These are phyloP conservation scores for Eilema griseolum DNA, from an alignment of 2,888 invertebrate species.

Conservation along the genomic window DNA sequence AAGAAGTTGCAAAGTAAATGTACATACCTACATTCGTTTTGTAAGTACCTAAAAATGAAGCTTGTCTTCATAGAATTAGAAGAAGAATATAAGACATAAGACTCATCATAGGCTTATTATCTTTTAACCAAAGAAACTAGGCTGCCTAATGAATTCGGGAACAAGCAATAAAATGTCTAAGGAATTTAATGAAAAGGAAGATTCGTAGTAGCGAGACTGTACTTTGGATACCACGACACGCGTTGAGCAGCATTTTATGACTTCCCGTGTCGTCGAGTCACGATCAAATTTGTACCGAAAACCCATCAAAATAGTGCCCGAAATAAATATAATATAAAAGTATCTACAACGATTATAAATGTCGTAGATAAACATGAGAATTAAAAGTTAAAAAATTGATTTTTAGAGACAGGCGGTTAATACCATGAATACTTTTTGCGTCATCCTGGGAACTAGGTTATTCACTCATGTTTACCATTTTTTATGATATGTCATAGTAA, in stretches of 20 bases:
- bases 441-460: background rate
- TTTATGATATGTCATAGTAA: background rate
- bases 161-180: slow-evolving; percentile 44
- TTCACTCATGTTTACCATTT: background rate
- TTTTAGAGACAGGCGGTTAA: slow-evolving; percentile 7
- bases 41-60: background rate
- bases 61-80: background rate
- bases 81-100: background rate
- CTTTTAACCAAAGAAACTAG: slow-evolving; percentile 2
- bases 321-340: slow-evolving; percentile 72
- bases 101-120: background rate
- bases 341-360: slow-evolving; percentile 51
- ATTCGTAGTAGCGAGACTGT: slow-evolving; percentile 55
- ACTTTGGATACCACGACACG: slow-evolving; percentile 57
- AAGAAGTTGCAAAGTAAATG: background rate
- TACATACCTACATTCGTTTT: background rate
- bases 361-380: slow-evolving; percentile 37
- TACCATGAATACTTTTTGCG: background rate
- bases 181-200: slow-evolving; percentile 57
- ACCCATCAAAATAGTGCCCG: slow-evolving; percentile 72
- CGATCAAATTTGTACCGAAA: slow-evolving; percentile 68
- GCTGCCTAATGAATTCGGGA: slow-evolving; percentile 28
- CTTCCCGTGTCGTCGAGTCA: slow-evolving; percentile 75
- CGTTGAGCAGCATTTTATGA: slow-evolving; percentile 71
- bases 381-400: slow-evolving; percentile 30